Evolutionary conservation across 2,113 vertebrate species (phyloP).

Genomic region (Micronycteris hirsuta): DNA sequence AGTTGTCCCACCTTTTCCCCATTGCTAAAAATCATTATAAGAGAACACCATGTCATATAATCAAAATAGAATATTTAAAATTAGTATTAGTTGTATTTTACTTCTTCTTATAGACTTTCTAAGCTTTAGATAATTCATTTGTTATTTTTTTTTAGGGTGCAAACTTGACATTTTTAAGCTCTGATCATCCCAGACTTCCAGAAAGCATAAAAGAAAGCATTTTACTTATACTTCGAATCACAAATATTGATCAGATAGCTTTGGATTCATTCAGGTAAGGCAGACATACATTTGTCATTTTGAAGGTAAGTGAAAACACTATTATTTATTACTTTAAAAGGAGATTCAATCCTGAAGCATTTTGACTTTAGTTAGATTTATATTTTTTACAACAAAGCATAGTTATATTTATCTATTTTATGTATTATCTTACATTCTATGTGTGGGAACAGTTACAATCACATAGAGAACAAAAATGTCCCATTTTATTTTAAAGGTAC

Average conservation of each 20-base stretch:
- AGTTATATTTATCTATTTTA: neutral
- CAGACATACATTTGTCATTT: neutral
- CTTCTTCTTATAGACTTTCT: neutral
- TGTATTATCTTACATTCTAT: neutral
- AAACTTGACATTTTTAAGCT: constrained; percentile 83
- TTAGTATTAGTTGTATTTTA: neutral
- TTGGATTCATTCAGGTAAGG: constrained; percentile 82
- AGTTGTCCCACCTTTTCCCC: too few relatives aligned
- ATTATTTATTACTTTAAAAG: constrained; percentile 4
- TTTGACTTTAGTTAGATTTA: constrained; percentile 1
- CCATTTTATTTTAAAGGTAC: neutral
- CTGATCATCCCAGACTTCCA: constrained; percentile 80
- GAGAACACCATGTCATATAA: neutral
- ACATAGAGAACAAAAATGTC: neutral
- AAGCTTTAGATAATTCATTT: constrained; percentile 31
- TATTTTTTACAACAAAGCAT: neutral
- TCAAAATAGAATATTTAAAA: constrained; percentile 27
- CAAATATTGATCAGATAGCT: constrained; percentile 80
- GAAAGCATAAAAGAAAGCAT: constrained; percentile 81
- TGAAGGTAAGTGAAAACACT: neutral
- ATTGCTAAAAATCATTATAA: neutral
- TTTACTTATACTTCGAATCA: constrained; percentile 81
- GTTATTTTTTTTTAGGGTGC: constrained; percentile 80
- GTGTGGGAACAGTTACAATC: neutral
- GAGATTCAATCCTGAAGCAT: neutral